Conservation (phyloP, 2,113 vertebrate genomes). For the Pseudopipra pipra region DNA sequence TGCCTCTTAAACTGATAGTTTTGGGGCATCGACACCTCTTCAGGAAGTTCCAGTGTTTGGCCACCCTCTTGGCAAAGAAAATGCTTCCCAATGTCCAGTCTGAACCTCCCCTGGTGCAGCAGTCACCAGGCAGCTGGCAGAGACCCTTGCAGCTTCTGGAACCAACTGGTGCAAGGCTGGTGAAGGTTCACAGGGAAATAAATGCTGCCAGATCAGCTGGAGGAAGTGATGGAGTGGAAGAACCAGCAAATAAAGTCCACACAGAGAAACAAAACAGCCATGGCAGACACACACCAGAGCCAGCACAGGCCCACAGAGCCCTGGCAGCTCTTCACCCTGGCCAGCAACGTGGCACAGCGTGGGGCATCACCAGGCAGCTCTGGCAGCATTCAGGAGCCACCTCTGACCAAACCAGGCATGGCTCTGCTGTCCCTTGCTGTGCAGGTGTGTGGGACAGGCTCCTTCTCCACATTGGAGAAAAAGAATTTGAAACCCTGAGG, state of each 20-base stretch:
- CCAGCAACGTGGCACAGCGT: rapidly evolving
- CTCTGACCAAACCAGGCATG: rapidly evolving
- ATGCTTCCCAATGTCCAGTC: not conserved
- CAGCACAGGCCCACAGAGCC: not conserved
- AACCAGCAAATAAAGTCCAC: not conserved
- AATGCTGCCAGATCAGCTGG: not conserved
- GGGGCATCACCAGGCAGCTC: not conserved
- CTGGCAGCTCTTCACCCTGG: not conserved
- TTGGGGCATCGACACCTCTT: not conserved
- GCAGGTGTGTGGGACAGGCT: not conserved
- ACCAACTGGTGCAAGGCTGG: rapidly evolving
- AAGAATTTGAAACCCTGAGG: not conserved
- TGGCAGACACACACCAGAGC: not conserved
- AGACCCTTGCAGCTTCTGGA: not conserved
- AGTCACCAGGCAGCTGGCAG: not conserved
- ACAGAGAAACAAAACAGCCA: not conserved
- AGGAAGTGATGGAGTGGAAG: not conserved
- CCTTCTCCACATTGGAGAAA: no score
- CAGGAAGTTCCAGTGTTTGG: not conserved
- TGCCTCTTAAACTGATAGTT: no score
- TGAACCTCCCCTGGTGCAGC: not conserved
- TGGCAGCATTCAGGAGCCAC: not conserved
- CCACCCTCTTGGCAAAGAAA: not conserved
- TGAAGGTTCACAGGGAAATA: no score
- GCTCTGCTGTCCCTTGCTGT: rapidly evolving